These are phyloP conservation scores for Listronotus oregonensis DNA, from an alignment of 1,140 invertebrate genomes.

Conservation along the genomic window DNA sequence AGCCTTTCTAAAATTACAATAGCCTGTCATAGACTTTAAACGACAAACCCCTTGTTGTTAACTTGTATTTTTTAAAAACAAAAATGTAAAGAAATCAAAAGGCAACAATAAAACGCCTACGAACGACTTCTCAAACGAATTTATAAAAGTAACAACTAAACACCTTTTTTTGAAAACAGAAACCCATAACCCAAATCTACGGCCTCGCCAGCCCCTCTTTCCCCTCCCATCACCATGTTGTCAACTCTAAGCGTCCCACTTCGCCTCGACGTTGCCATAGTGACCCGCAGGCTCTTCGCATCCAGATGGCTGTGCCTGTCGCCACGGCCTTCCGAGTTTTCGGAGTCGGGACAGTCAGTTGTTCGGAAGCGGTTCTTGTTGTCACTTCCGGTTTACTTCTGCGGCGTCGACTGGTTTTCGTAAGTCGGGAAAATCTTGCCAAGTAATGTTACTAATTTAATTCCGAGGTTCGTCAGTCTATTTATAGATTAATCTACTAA, in stretches of 20 bases:
- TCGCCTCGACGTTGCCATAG: constrained; percentile 26
- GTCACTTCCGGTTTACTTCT: constrained; percentile 26
- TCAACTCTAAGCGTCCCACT: constrained; percentile 37
- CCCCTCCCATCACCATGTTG: constrained; percentile 20
- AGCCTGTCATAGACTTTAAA: no score
- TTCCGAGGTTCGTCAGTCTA: no score
- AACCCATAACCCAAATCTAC: constrained; percentile 29
- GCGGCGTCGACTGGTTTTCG: neutral
- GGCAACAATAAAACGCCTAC: no score
- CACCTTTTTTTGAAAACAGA: constrained; percentile 4
- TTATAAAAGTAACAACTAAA: neutral
- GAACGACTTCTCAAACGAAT: no score
- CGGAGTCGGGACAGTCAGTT: constrained; percentile 31
- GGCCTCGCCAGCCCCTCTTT: neutral
- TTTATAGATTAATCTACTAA: no score
- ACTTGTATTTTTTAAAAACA: no score
- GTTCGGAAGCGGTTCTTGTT: constrained; percentile 19
- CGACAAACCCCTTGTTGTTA: no score
- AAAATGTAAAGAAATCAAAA: no score
- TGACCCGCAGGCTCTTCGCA: constrained; percentile 27
- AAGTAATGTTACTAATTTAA: no score
- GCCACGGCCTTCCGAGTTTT: constrained; percentile 17
- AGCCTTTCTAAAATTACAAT: no score
- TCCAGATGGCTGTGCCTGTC: constrained; percentile 30
- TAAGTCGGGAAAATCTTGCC: no score